Base-by-base conservation (phyloP, 1,140 invertebrate species). In the Danaus melanippus region DNA sequence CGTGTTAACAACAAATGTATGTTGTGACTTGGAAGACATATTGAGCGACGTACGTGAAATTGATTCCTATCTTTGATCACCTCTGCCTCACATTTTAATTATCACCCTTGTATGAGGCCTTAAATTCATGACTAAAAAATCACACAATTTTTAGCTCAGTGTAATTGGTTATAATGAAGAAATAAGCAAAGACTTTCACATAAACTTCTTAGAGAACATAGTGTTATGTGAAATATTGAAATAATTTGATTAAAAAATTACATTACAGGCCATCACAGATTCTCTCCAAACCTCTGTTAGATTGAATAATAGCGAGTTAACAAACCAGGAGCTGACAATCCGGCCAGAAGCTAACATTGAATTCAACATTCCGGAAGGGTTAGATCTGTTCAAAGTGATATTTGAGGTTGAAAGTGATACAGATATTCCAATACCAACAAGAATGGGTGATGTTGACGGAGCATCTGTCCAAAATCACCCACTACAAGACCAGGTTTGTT, bases 21-120 rank as follows among this genome's bases (percentile, higher is more conserved):
- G 67, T 68, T 79, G 74, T 51, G 81, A 84, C 66, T 72, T 86
- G 68, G 81, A 86, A 69, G 84, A 86, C 79, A 81, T 84, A 70
- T 84, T 86, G 74, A 86, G 73, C 72, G 83, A 86, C 78, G 83
- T 86, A 78, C 74, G 82, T 84, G 67, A 50, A 51, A 42, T 32
- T 32, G 21, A 32, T 32, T 32, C 2, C 21, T 32, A 32, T 32
- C 21, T 32, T 2, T 8, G 21, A 32, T 32, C 21, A 32, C 7
- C 21, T 32, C 21, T 4, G 21, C 21, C 21, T 32, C 21, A 32
- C 21, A 32, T 5, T 32, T 32, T 2, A 32, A 32, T 32, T 32
- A 32, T 32, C 21, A 32, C 21, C 6, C 21, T 2, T 32, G 6
- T 32, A 32, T 15, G 15, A 32, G 21, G 6, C 21, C 21, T 32